Conservation (phyloP, 2,888 invertebrate species). For the Cheilosia vulpina region DNA sequence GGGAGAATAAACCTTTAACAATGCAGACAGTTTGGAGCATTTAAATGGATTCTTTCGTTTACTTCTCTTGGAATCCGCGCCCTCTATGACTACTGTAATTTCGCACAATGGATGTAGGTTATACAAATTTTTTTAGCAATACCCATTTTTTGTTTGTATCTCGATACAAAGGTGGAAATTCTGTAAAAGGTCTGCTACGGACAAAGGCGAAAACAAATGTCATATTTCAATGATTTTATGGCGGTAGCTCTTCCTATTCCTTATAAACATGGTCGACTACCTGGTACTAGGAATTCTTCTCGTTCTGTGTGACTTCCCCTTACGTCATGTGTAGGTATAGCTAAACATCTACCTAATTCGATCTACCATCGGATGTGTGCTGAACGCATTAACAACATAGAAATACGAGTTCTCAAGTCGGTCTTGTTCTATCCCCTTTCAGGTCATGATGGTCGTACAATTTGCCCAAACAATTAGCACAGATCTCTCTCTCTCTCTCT, state of each 20-base stretch:
- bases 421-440: conserved; percentile 1
- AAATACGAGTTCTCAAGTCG: conserved; percentile 28
- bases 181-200: conserved; percentile 18
- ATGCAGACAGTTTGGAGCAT: background rate
- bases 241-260: conserved; percentile 9
- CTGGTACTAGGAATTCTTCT: conserved; percentile 20
- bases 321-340: conserved; percentile 8
- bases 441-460: conserved; percentile 43
- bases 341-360: conserved; percentile 34
- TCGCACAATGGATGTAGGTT: background rate
- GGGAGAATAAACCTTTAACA: background rate
- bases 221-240: conserved; percentile 66
- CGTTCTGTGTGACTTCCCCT: conserved; percentile 32
- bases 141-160: conserved; percentile 1
- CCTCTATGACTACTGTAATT: conserved; percentile 9
- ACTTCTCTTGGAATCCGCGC: background rate
- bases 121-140: conserved; percentile 9
- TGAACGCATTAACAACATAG: conserved; percentile 42
- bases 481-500: conserved; percentile 33
- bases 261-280: conserved; percentile 28
- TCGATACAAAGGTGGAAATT: conserved; percentile 26
- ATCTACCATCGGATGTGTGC: conserved; percentile 36
- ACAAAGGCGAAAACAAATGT: conserved; percentile 38
- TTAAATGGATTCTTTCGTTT: background rate
- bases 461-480: conserved; percentile 57